Conservation (phyloP, 2,888 invertebrate species). For the Conops quadrifasciatus region DNA sequence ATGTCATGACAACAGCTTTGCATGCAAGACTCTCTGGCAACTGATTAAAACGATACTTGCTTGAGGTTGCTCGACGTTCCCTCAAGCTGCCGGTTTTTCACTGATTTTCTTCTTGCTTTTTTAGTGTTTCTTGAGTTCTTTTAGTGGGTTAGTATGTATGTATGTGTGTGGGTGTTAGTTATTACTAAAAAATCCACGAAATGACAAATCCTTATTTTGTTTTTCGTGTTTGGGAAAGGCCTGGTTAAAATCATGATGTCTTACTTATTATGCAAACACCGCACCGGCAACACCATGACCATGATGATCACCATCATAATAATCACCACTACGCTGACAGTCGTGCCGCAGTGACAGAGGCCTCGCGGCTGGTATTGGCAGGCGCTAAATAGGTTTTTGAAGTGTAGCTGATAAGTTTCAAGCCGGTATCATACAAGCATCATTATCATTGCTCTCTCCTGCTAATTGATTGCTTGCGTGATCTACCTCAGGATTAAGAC, state of each 20-base stretch:
- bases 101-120: conserved; percentile 9
- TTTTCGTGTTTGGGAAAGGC: not conserved
- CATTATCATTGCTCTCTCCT: too few relatives aligned
- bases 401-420: not conserved
- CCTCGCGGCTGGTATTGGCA: not conserved
- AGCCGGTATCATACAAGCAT: too few relatives aligned
- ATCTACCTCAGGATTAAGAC: too few relatives aligned
- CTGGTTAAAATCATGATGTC: conserved; percentile 28
- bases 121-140: not conserved
- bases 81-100: not conserved
- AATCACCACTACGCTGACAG: not conserved
- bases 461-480: too few relatives aligned
- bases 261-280: conserved; percentile 33
- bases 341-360: not conserved
- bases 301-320: not conserved
- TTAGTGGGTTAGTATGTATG: too few relatives aligned
- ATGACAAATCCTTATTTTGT: conserved; percentile 34
- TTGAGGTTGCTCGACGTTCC: not conserved
- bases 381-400: not conserved
- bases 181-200: conserved; percentile 31
- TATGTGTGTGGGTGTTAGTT: too few relatives aligned
- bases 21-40: conserved; percentile 51
- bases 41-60: conserved; percentile 28
- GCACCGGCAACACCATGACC: not conserved
- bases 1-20: conserved; percentile 59